Evolutionary conservation across 2,888 invertebrate genomes (phyloP).

Genomic region (Molorchus minor): DNA sequence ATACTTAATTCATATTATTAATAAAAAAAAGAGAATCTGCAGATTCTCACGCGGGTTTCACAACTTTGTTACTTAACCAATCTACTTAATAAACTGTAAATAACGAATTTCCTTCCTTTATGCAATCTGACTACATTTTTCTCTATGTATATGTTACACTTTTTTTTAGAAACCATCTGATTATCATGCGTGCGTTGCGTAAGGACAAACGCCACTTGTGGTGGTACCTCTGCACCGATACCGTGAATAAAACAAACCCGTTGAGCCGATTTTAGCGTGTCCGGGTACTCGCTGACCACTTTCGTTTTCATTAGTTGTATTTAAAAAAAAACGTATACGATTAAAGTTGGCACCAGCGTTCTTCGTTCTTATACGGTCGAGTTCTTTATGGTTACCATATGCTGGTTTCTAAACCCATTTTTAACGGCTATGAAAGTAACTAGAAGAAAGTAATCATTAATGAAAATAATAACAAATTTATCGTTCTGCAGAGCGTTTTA

Average conservation of each 20-base stretch:
- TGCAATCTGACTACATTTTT: constrained; percentile 13
- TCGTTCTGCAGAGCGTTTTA: not conserved
- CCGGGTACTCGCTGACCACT: constrained; percentile 30
- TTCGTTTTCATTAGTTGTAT: constrained; percentile 36
- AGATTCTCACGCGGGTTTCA: constrained; percentile 8
- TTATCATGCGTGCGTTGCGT: constrained; percentile 10
- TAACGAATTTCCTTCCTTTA: constrained; percentile 6
- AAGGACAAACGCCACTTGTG: constrained; percentile 7
- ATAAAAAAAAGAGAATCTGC: not conserved
- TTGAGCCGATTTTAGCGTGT: constrained; percentile 23
- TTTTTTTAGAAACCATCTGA: constrained; percentile 9
- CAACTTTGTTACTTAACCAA: constrained; percentile 11
- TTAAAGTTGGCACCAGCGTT: not conserved
- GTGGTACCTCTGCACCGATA: no score
- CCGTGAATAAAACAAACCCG: constrained; percentile 13
- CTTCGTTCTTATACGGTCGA: not conserved
- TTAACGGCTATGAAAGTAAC: not conserved
- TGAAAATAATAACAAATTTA: not conserved
- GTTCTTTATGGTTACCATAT: not conserved
- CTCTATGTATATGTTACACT: constrained; percentile 1
- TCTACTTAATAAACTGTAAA: not conserved
- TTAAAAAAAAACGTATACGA: not conserved
- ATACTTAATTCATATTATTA: not conserved
- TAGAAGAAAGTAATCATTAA: not conserved
- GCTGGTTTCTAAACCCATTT: not conserved